Conservation (phyloP, 2,113 vertebrate genomes). For the Pangasianodon hypophthalmus region DNA sequence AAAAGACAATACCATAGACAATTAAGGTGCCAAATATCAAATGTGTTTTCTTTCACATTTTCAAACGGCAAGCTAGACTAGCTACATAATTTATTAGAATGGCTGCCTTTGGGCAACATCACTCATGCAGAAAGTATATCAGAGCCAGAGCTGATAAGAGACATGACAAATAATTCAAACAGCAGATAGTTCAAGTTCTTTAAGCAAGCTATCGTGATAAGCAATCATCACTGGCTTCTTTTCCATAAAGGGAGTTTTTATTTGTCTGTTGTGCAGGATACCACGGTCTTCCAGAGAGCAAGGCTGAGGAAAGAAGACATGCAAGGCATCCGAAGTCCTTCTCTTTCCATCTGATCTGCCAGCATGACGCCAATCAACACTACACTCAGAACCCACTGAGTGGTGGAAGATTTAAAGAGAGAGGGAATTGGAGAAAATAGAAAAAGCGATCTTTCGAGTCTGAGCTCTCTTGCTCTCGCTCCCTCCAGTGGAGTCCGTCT, state of each 20-base stretch:
- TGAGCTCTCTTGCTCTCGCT: slow-evolving; percentile 56
- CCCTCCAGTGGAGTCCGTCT: slow-evolving; percentile 47
- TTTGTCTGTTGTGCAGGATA: slow-evolving; percentile 53
- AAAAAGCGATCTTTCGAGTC: not conserved
- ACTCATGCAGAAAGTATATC: slow-evolving; percentile 15
- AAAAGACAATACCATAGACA: slow-evolving; percentile 4
- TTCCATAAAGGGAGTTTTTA: slow-evolving; percentile 47
- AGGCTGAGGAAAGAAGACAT: slow-evolving; percentile 41
- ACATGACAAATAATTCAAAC: slow-evolving; percentile 22
- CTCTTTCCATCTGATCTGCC: slow-evolving; percentile 59
- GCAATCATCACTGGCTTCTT: not conserved
- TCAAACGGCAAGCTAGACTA: not conserved
- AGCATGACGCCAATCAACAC: slow-evolving; percentile 75
- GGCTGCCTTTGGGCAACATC: not conserved
- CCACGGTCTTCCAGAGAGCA: slow-evolving; percentile 38
- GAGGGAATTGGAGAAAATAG: slow-evolving; percentile 30
- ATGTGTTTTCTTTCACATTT: slow-evolving; percentile 20
- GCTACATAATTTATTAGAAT: slow-evolving; percentile 8
- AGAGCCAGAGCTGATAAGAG: slow-evolving; percentile 12
- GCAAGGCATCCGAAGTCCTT: slow-evolving; percentile 52
- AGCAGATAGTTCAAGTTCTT: slow-evolving; percentile 16
- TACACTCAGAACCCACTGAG: slow-evolving; percentile 60
- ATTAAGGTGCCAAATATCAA: not conserved
- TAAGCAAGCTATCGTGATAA: not conserved
- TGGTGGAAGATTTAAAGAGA: slow-evolving; percentile 47